Evolutionary conservation across 64 coral and sea anemone species (phyloP), one percentile per base, ranked within the genome.

Genomic region (Stichodactyla helianthus): DNA sequence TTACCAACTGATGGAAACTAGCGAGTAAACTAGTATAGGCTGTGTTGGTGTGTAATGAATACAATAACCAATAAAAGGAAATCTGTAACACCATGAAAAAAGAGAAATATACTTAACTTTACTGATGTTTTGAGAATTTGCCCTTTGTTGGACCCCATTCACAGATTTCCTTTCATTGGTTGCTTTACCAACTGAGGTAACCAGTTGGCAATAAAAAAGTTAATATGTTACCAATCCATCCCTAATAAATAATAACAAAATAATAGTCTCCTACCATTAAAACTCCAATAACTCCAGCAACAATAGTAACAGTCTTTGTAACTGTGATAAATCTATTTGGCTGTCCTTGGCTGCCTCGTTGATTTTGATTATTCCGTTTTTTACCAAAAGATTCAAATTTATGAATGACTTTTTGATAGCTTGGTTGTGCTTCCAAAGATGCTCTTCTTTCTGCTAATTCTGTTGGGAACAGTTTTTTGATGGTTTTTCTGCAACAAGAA

Each of bases 381-480:
- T 84, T 84, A 17, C 83, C 83, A 84, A 84, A 84, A 27, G 77
- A 60, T 82, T 93, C 88, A 93, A 93, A 93, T 53, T 89, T 86
- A 62, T 85, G 14, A 50, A 93, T n/a, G 13, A 93, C 8, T 74
- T 55, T 82, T 71, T 86, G 55, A 70, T 89, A 93, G 18, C 77
- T 74, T 26, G 52, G 50, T 9, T 16, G 59, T 8, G 23, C 22
- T 14, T 89, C 63, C 19, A 89, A 27, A 31, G 77, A 19, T 25
- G 44, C 44, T 25, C 70, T 28, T 59, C 89, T 85, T 67, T 82
- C 84, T 51, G 5, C 85, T 17, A 89, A 77, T 83, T 94, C 88
- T 7, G 74, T 70, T 62, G 92, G 93, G 77, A 94, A 98, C 50
- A 94, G 20, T 87, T 90, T 88, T 86, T 92, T 89, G 56, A 98